Conservation (phyloP, 1,140 invertebrate genomes). For the Armadillidium nasatum region DNA sequence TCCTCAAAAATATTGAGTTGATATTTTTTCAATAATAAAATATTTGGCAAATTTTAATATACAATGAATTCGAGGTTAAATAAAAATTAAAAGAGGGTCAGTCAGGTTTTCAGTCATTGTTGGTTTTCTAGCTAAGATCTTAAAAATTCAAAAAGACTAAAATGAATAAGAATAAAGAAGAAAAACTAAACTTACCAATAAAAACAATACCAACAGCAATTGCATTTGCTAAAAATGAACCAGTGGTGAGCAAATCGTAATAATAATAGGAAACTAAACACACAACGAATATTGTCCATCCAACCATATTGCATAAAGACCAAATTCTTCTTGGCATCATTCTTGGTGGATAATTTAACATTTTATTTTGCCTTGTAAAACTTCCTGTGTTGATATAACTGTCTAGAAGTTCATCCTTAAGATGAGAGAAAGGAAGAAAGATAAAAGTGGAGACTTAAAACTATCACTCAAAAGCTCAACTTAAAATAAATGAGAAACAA, state of each 20-base stretch:
- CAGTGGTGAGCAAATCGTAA: constrained; percentile 62
- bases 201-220: constrained; percentile 62
- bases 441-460: no score
- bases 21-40: no score
- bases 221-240: constrained; percentile 65
- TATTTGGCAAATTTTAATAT: no score
- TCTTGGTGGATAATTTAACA: constrained; percentile 58
- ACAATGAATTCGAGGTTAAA: no score
- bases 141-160: no score
- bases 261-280: constrained; percentile 67
- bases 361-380: constrained; percentile 69
- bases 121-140: no score
- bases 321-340: constrained; percentile 57
- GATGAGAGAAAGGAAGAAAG: no score
- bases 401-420: constrained; percentile 69
- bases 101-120: no score
- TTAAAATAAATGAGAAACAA: constrained; percentile 45
- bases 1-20: no score
- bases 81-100: no score
- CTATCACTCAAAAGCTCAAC: no score
- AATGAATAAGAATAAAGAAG: no score
- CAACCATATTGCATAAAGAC: constrained; percentile 64
- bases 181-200: constrained; percentile 61
- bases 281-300: constrained; percentile 65
- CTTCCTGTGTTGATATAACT: constrained; percentile 76